phyloP scores from a whole-genome alignment of 2,888 invertebrate genomes.

The Drosophila emarginata region DNA sequence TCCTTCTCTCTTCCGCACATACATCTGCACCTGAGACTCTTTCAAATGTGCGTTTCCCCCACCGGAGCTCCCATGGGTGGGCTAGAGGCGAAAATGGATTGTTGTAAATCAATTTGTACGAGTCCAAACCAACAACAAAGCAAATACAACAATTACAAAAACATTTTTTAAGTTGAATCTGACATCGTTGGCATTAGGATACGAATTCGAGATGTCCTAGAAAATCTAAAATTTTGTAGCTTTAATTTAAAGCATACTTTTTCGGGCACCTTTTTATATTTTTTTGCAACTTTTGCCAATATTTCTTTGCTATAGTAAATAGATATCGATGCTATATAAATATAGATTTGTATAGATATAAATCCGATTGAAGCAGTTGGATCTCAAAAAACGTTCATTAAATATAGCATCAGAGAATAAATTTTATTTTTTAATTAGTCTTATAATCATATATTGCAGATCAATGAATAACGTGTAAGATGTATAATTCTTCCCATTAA shows the following conservation, averaged over 20 bases:
- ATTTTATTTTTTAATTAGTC: too few relatives aligned
- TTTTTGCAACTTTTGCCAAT: too few relatives aligned
- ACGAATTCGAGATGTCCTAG: conserved; percentile 16
- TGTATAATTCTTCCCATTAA: too few relatives aligned
- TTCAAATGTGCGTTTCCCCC: conserved; percentile 16
- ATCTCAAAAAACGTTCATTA: too few relatives aligned
- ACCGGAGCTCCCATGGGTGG: conserved; percentile 24
- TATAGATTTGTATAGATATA: too few relatives aligned
- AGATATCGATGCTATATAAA: too few relatives aligned
- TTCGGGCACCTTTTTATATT: not conserved
- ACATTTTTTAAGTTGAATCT: conserved; percentile 38
- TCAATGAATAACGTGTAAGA: too few relatives aligned
- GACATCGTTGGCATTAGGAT: not conserved
- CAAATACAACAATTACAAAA: conserved; percentile 54
- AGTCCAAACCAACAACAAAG: conserved; percentile 43
- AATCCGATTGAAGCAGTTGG: too few relatives aligned
- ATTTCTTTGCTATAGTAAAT: too few relatives aligned
- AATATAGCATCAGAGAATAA: too few relatives aligned
- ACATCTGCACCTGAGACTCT: conserved; percentile 58
- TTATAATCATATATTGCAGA: too few relatives aligned
- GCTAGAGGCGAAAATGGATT: conserved; percentile 57
- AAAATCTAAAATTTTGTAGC: not conserved
- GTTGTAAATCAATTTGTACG: conserved; percentile 70
- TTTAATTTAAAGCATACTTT: not conserved
- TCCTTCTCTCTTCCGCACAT: not conserved